phyloP scores from a whole-genome alignment of 2,113 vertebrate species.

The Dipodomys spectabilis region DNA sequence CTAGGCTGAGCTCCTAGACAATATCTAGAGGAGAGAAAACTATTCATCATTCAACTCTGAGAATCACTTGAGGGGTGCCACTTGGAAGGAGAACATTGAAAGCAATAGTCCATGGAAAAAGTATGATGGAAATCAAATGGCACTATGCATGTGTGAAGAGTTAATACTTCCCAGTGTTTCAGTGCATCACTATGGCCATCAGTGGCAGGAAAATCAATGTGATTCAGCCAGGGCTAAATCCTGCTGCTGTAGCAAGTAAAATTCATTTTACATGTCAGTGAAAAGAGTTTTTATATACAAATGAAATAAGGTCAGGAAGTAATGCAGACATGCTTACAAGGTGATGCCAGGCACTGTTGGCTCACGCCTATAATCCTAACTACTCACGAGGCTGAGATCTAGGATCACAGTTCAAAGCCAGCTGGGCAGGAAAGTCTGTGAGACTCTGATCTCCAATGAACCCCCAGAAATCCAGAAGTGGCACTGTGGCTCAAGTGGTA shows the following conservation, averaged over 20 bases:
- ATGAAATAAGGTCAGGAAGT: not conserved
- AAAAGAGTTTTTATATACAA: not conserved
- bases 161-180: not conserved
- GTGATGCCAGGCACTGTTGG: not conserved
- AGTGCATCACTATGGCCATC: not conserved
- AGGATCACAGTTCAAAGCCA: no score
- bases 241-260: not conserved
- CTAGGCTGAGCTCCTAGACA: not conserved
- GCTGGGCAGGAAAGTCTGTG: no score
- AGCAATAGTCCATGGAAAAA: not conserved
- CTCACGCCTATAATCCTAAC: no score
- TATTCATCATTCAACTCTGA: not conserved
- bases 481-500: no score
- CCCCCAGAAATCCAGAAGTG: no score
- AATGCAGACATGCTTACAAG: not conserved
- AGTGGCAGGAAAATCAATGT: conserved; percentile 19
- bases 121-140: not conserved
- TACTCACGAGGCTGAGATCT: no score
- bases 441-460: no score
- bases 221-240: not conserved
- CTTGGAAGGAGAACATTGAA: not conserved
- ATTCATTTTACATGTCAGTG: not conserved
- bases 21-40: not conserved
- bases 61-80: not conserved
- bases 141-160: not conserved